Evolutionary conservation across 2,888 invertebrate species (phyloP), one percentile per base, ranked within the genome.

Genomic region (Cerceris rybyensis): DNA sequence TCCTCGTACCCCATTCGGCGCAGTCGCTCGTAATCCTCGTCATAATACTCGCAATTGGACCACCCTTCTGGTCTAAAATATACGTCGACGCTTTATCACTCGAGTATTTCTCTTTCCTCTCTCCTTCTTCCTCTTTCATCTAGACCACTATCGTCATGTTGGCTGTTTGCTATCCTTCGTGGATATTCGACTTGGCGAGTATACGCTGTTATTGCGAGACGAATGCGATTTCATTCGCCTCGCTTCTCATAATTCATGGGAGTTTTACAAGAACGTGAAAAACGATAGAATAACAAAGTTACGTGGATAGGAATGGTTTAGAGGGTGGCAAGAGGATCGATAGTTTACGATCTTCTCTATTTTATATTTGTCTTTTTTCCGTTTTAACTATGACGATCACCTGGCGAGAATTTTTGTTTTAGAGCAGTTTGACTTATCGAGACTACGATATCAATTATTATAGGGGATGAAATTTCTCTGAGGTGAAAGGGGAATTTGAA

Each of bases 31-130:
- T 81, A 80, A 69, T 77, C 74, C 66, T 14, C 42, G 46, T 75
- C 66, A 60, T 75, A 78, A 73, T 78, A 82, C 52, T 77, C 70
- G 63, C 83, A 83, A 66, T 83, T 82, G 55, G 77, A 70, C 67
- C 67, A 59, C 17, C 61, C 75, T 28, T 49, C 61, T 17, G 73
- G 73, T 39, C 63, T 69, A 61, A 70, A 76, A 80, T 42, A 43
- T 54, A 70, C 58, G 43, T 9, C n/a, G 16, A 17, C 41, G 64
- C 41, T 71, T 65, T 65, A 71, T 71, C 58, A 52, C 28, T 28
- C 58, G 49, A 11, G 1, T 59, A 49, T 66, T 65, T 17, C 39
- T 70, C 43, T n/a, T 39, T 52, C 59, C 39, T 70, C 43, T n/a
- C 17, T 52, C 59, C 50, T n/a, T 42, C 43, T 57, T 17, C 6